Evolutionary conservation across 1,140 invertebrate species (phyloP).

Genomic region (Brachionus plicatilis): DNA sequence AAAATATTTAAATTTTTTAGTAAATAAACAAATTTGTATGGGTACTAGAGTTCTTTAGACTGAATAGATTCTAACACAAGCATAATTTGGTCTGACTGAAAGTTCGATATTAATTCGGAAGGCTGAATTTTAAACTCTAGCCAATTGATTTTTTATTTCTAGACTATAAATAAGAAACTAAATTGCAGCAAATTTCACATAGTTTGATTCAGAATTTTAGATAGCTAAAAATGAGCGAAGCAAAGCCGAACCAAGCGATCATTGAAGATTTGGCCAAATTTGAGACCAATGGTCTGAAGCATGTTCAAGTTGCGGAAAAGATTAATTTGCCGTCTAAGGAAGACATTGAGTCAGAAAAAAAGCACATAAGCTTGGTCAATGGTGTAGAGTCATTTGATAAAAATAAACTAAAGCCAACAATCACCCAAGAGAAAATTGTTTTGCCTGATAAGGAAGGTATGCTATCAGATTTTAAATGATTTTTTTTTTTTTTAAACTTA

Average conservation of each 20-base stretch:
- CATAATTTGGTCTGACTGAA: neutral
- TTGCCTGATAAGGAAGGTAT: constrained; percentile 13
- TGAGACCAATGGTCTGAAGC: constrained; percentile 13
- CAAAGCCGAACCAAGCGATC: neutral
- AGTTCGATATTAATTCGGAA: neutral
- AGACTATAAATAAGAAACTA: constrained; percentile 1
- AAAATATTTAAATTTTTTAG: neutral
- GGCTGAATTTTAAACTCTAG: neutral
- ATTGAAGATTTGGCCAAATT: constrained; percentile 22
- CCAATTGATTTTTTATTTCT: neutral
- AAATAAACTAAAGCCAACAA: constrained; percentile 17
- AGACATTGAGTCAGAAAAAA: constrained; percentile 10
- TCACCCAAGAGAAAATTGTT: constrained; percentile 25
- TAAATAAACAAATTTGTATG: constrained; percentile 15
- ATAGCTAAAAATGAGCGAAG: constrained; percentile 12
- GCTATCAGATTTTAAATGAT: neutral
- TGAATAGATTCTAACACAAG: neutral
- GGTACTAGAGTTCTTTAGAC: neutral
- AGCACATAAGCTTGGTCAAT: constrained; percentile 5
- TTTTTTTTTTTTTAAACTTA: neutral
- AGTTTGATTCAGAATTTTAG: neutral
- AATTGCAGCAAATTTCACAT: neutral
- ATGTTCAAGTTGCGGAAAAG: constrained; percentile 12
- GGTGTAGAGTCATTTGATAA: constrained; percentile 6
- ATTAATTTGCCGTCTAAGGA: constrained; percentile 14